phyloP scores from a whole-genome alignment of 2,888 invertebrate species.

The Ophonus ardosiacus region DNA sequence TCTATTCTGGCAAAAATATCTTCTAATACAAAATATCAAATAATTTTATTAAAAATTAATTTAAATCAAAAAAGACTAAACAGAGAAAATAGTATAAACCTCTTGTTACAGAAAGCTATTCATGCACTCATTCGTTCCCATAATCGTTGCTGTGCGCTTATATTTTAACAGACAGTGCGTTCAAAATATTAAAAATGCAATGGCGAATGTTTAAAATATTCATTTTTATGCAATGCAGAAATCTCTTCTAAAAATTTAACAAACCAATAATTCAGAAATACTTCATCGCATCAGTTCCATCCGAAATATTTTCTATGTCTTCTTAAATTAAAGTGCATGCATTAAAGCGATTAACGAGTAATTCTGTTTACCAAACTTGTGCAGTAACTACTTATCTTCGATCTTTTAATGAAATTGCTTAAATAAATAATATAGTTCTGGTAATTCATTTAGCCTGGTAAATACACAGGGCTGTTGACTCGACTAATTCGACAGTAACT shows the following conservation, averaged over 20 bases:
- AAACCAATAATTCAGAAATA: conserved; percentile 1
- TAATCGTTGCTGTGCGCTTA: too few relatives aligned
- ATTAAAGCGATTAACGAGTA: conserved; percentile 43
- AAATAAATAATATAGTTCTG: conserved; percentile 53
- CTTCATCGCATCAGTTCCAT: background rate
- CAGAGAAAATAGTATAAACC: too few relatives aligned
- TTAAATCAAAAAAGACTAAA: too few relatives aligned
- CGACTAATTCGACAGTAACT: conserved; percentile 42
- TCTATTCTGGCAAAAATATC: too few relatives aligned
- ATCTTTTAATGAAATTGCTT: conserved; percentile 54
- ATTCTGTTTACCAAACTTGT: conserved; percentile 40
- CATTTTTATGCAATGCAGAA: too few relatives aligned
- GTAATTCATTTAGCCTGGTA: conserved; percentile 42
- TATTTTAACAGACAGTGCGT: too few relatives aligned
- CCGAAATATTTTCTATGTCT: background rate
- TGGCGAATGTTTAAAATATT: too few relatives aligned
- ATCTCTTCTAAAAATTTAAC: background rate
- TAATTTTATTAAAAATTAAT: too few relatives aligned
- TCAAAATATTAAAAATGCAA: too few relatives aligned
- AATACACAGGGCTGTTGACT: conserved; percentile 38
- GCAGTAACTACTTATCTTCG: conserved; percentile 39
- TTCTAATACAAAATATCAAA: too few relatives aligned
- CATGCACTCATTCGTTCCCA: too few relatives aligned
- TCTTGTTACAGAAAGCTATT: too few relatives aligned
- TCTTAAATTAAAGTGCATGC: conserved; percentile 27